Base-by-base conservation (phyloP, 2,797 vertebrate species). In the Phataginus tetradactyla region DNA sequence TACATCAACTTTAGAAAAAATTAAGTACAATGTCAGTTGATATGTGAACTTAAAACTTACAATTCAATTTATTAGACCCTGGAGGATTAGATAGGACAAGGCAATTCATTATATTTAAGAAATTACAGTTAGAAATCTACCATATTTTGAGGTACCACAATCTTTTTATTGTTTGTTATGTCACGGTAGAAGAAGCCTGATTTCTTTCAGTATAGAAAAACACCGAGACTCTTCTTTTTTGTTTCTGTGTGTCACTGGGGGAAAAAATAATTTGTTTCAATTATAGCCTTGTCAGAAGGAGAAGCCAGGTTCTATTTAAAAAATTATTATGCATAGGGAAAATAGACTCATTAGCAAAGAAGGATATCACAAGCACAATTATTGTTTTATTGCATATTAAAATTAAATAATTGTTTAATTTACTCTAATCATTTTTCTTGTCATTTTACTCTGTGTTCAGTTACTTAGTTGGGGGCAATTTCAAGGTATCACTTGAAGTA, bases 361-460 rank as follows among this genome's bases (percentile, higher is more conserved):
- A 86, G 34, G 45, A 11, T 84, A 34, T 93, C 64, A 90, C 39
- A 96, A 45, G n/a, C 45, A 42, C 77, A 90, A 59, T 91, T 95
- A 69, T 27, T 89, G 42, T 78, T 81, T 93, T 91, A 64, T 20
- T 94, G 14, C 32, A 66, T 88, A 59, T 89, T 93, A 87, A 83
- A 64, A 66, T 93, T 89, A 91, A 86, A 57, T 89, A 78, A 86
- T 78, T 79, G 13, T 86, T 77, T 85, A 61, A 37, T 86, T 94
- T 81, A n/a, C 17, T 49, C 3, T 68, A 63, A 57, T 90, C 5
- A 96, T 37, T 95, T 94, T 88, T 91, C 32, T 83, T 87, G 66
- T 63, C 61, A 61, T 95, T 86, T 95, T 93, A 86, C 53, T 92
- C 42, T 95, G 81, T 69, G 37, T 86, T 45, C 11, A 74, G 6